A percentile compares a stretch with the other conserved stretches of the same genome.
Evolutionary conservation across 2,113 vertebrate genomes (phyloP).

Genomic region (Odobenus rosmarus): DNA sequence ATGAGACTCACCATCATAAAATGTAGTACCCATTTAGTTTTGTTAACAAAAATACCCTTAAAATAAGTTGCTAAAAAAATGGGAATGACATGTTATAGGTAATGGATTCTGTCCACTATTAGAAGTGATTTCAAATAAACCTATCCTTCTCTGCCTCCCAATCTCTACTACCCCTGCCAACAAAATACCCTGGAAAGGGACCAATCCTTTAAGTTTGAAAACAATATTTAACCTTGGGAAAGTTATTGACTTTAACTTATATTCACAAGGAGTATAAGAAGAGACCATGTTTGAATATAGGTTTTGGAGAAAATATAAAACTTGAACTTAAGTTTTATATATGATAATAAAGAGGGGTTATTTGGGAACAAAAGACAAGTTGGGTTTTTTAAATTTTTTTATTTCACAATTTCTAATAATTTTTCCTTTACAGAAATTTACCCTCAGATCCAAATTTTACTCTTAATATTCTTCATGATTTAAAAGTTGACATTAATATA

Average conservation of each 20-base stretch:
- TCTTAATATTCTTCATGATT: slow-evolving; percentile 30
- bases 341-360: neutral
- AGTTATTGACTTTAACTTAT: neutral
- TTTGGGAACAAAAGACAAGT: neutral
- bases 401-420: slow-evolving; percentile 32
- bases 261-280: neutral
- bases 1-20: neutral
- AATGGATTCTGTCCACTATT: neutral
- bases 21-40: neutral
- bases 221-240: neutral
- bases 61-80: neutral
- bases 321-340: neutral
- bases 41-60: neutral
- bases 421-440: neutral
- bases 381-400: neutral
- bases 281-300: neutral
- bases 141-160: neutral
- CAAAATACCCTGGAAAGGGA: neutral
- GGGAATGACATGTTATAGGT: neutral
- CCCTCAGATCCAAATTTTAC: neutral
- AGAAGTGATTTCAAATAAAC: slow-evolving; percentile 12
- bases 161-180: neutral
- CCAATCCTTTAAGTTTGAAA: neutral
- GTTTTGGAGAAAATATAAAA: neutral
- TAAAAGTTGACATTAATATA: slow-evolving; percentile 24